Base-by-base conservation (phyloP, 2,888 invertebrate genomes). In the Pachycephus smyrnensis region DNA sequence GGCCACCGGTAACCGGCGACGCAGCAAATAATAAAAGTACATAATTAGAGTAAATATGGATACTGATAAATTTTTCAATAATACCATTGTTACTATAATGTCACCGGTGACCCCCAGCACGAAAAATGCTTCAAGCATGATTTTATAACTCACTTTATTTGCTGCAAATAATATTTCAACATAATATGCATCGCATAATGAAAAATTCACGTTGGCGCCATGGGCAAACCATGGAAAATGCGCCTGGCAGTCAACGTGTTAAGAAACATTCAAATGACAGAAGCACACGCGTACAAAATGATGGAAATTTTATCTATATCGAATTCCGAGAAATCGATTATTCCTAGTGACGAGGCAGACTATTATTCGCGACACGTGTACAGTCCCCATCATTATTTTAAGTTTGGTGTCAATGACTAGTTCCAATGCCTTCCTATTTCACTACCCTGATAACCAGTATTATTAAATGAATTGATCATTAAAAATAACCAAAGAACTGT, bases 251-350 rank as follows among this genome's bases (percentile, higher is more conserved):
- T n/a, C n/a, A n/a, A n/a, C n/a, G n/a, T 55, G 55, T 9, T 55
- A 55, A 55, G 9, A 2, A 23, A 6, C 55, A 23, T 55, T 55
- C 2, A 23, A 23, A 55, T 55, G 2, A 23, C 9, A 35, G 35
- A 35, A 35, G 35, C 35, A 35, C 9, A 35, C 9, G 9, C 35
- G 9, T 6, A 35, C 4, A 35, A 35, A 35, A 35, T 35, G 9
- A 35, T 35, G 35, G 9, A 23, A 55, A 55, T 23, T 23, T 23
- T 55, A 55, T 55, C 23, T 23, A 23, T 9, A 55, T 55, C 9
- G 6, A 55, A 23, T 55, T 23, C 33, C 30, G 73, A 31, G 23
- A 30, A 69, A 82, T 83, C 82, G 80, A 83, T 82, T 55, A 55
- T 23, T 55, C 23, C 55, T 55, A 9, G 9, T 23, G 23, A 23